phyloP scores from a whole-genome alignment of 2,888 invertebrate species.

The Mimas tiliae region DNA sequence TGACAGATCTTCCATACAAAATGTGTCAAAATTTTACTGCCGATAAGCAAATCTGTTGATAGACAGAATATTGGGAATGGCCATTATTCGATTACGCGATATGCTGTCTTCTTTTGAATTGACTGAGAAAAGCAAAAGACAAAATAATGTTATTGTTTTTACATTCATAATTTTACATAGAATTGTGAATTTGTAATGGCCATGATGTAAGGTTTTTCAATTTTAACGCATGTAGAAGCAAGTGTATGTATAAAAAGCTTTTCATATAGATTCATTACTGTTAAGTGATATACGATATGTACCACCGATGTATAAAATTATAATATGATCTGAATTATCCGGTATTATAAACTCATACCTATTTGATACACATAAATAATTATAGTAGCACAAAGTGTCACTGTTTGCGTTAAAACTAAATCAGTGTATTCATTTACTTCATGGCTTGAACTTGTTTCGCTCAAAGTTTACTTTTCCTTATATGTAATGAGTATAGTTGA shows the following conservation, averaged over 20 bases:
- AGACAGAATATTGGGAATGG: no score
- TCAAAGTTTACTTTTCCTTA: constrained; percentile 31
- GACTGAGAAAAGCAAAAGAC: constrained; percentile 25
- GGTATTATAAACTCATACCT: constrained; percentile 6
- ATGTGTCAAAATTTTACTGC: no score
- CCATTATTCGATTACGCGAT: not conserved
- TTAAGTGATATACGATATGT: not conserved
- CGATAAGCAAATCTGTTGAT: no score
- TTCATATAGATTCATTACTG: not conserved
- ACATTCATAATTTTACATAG: constrained; percentile 27
- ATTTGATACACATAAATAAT: not conserved
- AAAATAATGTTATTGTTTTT: constrained; percentile 25
- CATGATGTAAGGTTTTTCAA: constrained; percentile 12
- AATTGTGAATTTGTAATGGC: constrained; percentile 20
- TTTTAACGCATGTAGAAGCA: not conserved
- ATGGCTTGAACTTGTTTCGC: constrained; percentile 20
- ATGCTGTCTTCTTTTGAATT: not conserved
- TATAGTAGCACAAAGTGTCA: constrained; percentile 18
- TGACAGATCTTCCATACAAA: no score
- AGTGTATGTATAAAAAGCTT: constrained; percentile 5
- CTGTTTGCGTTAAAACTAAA: not conserved
- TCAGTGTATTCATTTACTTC: constrained; percentile 12
- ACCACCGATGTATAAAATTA: constrained; percentile 21
- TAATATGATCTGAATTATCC: constrained; percentile 12
- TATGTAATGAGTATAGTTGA: constrained; percentile 35